Percentiles rank a stretch among this genome's conserved stretches.
Conservation (phyloP, 37 sponge, comb jelly and placozoan species). For the Lycopodina hypogea region DNA sequence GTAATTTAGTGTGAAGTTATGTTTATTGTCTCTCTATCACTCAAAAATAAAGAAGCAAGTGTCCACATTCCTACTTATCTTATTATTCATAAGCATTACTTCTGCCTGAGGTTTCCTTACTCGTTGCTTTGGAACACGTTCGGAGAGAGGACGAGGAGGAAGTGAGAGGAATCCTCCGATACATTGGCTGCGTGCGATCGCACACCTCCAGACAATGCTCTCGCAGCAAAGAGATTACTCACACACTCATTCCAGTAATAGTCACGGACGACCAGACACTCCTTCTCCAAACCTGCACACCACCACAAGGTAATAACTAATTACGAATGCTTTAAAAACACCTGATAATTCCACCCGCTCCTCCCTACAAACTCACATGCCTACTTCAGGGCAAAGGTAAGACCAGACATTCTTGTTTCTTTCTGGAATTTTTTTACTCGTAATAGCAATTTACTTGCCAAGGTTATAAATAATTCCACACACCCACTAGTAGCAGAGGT, state of each 20-base stretch:
- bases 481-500: too few species aligned
- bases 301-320: too few species aligned
- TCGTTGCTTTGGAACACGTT: slow-evolving; percentile 43
- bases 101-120: slow-evolving; percentile 26
- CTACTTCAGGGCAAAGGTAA: neutral
- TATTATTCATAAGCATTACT: too few species aligned
- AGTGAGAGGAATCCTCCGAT: neutral
- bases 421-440: too few species aligned
- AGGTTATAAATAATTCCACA: too few species aligned
- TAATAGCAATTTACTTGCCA: too few species aligned
- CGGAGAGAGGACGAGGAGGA: slow-evolving; percentile 18
- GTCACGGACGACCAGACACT: slow-evolving; percentile 65
- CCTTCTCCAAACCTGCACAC: slow-evolving; percentile 69
- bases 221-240: slow-evolving; percentile 39
- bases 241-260: slow-evolving; percentile 67
- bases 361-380: neutral
- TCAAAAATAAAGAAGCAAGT: too few species aligned
- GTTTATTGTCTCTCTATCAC: too few species aligned
- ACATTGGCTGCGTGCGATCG: neutral
- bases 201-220: neutral
- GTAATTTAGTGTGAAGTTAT: too few species aligned
- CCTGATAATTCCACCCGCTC: too few species aligned
- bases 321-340: neutral
- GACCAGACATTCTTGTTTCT: neutral
- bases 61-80: too few species aligned